Conservation (phyloP, 1,140 invertebrate species). For the Teleopsis dalmanni region DNA sequence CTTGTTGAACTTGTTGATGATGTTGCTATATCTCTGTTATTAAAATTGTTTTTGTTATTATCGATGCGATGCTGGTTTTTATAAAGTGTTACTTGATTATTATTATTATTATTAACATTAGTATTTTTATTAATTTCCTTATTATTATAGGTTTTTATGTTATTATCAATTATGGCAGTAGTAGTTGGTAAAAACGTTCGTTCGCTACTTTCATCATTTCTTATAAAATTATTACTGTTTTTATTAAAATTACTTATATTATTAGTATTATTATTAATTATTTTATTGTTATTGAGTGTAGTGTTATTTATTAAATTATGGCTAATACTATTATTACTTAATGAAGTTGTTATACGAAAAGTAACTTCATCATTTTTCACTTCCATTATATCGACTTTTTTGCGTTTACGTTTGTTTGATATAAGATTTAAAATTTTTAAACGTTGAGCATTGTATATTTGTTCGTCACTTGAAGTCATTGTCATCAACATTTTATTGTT, state of each 20-base stretch:
- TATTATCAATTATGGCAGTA: neutral
- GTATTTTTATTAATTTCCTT: neutral
- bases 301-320: neutral
- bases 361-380: neutral
- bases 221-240: slow-evolving; percentile 4
- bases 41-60: too few species aligned
- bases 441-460: slow-evolving; percentile 3
- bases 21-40: too few species aligned
- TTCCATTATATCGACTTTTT: slow-evolving; percentile 2
- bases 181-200: slow-evolving; percentile 7
- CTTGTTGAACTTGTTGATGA: too few species aligned
- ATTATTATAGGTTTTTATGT: neutral
- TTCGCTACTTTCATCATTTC: slow-evolving; percentile 1
- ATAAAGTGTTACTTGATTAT: neutral
- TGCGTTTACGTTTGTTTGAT: slow-evolving; percentile 9
- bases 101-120: neutral
- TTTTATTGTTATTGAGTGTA: neutral
- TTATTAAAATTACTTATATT: slow-evolving; percentile 6
- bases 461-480: neutral
- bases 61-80: neutral
- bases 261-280: slow-evolving; percentile 2
- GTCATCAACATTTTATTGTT: neutral
- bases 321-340: neutral
- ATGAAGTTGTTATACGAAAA: too few species aligned
- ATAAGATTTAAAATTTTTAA: slow-evolving; percentile 5